A percentile compares a stretch with the other conserved stretches of the same genome.
Evolutionary conservation across 2,113 vertebrate genomes (phyloP).

Genomic region (Chionis minor): DNA sequence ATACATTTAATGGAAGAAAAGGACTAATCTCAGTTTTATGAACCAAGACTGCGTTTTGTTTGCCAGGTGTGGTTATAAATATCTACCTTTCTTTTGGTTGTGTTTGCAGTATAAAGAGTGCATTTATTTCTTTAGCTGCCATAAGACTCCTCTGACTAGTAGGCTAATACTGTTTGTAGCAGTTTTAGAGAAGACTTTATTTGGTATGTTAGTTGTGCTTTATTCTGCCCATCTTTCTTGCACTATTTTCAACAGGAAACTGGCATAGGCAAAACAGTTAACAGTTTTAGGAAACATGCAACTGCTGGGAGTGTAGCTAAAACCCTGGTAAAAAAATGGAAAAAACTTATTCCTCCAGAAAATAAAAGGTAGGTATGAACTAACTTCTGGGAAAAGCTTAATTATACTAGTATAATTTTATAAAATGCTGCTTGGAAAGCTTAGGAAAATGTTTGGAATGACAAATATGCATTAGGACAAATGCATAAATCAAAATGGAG

Average conservation of each 20-base stretch:
- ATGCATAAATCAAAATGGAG: neutral
- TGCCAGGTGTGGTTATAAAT: neutral
- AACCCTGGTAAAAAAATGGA: constrained; percentile 77
- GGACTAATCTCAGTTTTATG: neutral
- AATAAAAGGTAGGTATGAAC: constrained; percentile 18
- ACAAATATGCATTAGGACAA: neutral
- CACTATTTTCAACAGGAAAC: constrained; percentile 74
- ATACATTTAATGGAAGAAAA: neutral
- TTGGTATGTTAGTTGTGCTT: neutral
- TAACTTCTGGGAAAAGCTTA: neutral
- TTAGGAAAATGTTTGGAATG: neutral
- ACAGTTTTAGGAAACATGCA: constrained; percentile 78
- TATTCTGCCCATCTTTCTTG: neutral
- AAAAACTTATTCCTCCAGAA: constrained; percentile 75
- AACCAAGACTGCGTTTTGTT: neutral
- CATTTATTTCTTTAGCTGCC: neutral
- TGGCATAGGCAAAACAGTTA: constrained; percentile 82
- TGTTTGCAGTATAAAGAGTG: neutral
- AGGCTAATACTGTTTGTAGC: neutral
- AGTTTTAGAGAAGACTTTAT: neutral
- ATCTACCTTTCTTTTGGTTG: neutral
- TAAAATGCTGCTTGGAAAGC: neutral
- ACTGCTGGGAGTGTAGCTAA: constrained; percentile 80
- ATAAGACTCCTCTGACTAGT: neutral
- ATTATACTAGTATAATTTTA: neutral